A percentile compares a stretch with the other conserved stretches of the same genome.
phyloP scores from a whole-genome alignment of 2,888 invertebrate genomes.

The Amitus sp. region DNA sequence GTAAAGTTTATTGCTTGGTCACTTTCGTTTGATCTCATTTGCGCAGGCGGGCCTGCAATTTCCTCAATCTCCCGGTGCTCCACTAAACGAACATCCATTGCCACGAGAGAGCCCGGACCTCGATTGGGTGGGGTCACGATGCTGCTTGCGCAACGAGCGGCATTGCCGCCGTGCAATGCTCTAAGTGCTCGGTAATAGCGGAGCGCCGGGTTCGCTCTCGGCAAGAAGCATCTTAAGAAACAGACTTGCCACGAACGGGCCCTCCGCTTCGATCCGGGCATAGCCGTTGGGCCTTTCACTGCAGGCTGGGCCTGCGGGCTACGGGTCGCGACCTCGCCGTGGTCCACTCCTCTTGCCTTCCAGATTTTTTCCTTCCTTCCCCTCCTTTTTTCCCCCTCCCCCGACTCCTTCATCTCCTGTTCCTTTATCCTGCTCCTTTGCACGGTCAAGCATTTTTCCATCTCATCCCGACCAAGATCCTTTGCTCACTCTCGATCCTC shows the following conservation, averaged over 20 bases:
- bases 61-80: background rate
- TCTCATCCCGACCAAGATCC: constrained; percentile 30
- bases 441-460: constrained; percentile 26
- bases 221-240: constrained; percentile 57
- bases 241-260: constrained; percentile 45
- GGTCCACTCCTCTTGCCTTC: constrained; percentile 59
- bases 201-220: constrained; percentile 30
- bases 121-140: constrained; percentile 49
- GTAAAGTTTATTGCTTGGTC: background rate
- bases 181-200: constrained; percentile 57
- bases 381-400: constrained; percentile 15
- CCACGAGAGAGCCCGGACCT: constrained; percentile 5
- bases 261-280: constrained; percentile 44
- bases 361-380: constrained; percentile 41
- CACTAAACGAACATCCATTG: background rate
- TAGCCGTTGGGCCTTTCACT: constrained; percentile 64
- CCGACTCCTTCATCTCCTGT: constrained; percentile 14
- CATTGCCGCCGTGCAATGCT: constrained; percentile 51
- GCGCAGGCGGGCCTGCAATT: background rate
- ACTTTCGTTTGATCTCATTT: constrained; percentile 18
- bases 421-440: constrained; percentile 18
- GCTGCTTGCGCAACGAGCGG: constrained; percentile 50
- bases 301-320: constrained; percentile 59
- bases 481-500: constrained; percentile 41
- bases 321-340: constrained; percentile 64